Conservation (phyloP, 2,797 vertebrate species). For the Acipenser ruthenus region DNA sequence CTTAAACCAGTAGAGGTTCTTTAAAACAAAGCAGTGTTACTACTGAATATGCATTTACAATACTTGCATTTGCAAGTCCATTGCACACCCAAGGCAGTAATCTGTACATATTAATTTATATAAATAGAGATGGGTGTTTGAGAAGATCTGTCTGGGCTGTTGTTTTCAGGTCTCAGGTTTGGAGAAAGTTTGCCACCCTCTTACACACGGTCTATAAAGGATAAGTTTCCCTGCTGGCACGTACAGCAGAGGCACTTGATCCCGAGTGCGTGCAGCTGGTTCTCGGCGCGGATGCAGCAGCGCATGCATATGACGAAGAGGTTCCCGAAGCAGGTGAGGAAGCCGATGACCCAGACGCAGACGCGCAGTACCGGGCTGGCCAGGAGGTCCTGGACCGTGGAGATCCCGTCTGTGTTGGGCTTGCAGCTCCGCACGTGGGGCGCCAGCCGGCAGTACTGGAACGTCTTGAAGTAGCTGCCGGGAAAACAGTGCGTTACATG, state of each 20-base stretch:
- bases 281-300: constrained; percentile 44
- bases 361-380: constrained; percentile 43
- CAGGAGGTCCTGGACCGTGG: constrained; percentile 47
- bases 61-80: too few species aligned
- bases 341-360: constrained; percentile 48
- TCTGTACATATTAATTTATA: too few species aligned
- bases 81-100: too few species aligned
- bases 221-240: too few species aligned
- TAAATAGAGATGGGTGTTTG: too few species aligned
- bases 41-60: too few species aligned
- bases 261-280: constrained; percentile 36
- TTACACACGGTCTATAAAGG: too few species aligned
- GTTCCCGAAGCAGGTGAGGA: constrained; percentile 46
- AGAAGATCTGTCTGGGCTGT: too few species aligned
- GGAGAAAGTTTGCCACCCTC: too few species aligned
- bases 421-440: constrained; percentile 39
- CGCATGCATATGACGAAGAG: constrained; percentile 47
- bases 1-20: too few species aligned
- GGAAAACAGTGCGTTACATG: neutral
- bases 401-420: constrained; percentile 44
- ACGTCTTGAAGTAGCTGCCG: constrained; percentile 47
- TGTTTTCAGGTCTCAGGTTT: too few species aligned
- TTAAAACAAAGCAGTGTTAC: too few species aligned
- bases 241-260: constrained; percentile 47
- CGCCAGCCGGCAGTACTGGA: constrained; percentile 43